phyloP scores from a whole-genome alignment of 2,888 invertebrate species.

The Melolontha melolontha region DNA sequence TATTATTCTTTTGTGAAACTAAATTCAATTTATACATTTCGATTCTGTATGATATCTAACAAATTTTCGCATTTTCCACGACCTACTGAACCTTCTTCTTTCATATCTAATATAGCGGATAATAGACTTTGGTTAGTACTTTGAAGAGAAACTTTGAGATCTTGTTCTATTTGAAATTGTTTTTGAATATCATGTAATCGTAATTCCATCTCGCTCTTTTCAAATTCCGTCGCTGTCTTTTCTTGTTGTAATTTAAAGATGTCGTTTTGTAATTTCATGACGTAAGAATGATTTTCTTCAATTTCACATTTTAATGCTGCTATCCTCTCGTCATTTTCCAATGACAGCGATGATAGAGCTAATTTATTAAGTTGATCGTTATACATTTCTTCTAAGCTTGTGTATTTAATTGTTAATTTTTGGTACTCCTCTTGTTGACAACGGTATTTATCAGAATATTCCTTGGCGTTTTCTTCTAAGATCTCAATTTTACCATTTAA shows the following conservation, averaged over 20 bases:
- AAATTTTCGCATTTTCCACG: slow-evolving; percentile 15
- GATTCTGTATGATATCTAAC: slow-evolving; percentile 1
- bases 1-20: neutral
- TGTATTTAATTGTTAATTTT: slow-evolving; percentile 7
- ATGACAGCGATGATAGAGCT: neutral
- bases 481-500: neutral
- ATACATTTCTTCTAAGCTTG: slow-evolving; percentile 4
- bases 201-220: slow-evolving; percentile 58
- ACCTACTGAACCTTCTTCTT: slow-evolving; percentile 51
- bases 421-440: slow-evolving; percentile 9
- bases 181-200: slow-evolving; percentile 56
- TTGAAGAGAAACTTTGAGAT: slow-evolving; percentile 53
- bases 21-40: neutral
- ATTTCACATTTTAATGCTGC: slow-evolving; percentile 49
- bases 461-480: neutral
- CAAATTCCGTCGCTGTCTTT: slow-evolving; percentile 55
- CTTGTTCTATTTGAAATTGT: slow-evolving; percentile 55
- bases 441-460: slow-evolving; percentile 1
- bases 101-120: slow-evolving; percentile 52
- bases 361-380: slow-evolving; percentile 1
- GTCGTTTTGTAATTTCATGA: slow-evolving; percentile 53
- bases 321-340: slow-evolving; percentile 43
- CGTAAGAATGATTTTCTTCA: slow-evolving; percentile 49
- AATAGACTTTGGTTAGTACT: slow-evolving; percentile 53
- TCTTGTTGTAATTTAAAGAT: slow-evolving; percentile 54